Evolutionary conservation across 2,113 vertebrate genomes (phyloP).

Genomic region (Corythaixoides concolor): DNA sequence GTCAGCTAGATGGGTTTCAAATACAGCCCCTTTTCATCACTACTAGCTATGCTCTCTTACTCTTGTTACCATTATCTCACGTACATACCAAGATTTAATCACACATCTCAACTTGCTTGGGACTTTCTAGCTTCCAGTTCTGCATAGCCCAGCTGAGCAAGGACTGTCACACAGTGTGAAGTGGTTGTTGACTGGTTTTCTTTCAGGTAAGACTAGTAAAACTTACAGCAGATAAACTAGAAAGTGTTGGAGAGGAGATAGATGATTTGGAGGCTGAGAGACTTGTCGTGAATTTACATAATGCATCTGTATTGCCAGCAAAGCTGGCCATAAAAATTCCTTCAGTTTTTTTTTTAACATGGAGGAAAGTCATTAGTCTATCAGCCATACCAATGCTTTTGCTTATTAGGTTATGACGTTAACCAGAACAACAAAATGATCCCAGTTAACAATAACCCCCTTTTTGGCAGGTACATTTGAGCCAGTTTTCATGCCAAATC

Average conservation of each 20-base stretch:
- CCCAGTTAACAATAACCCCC: not conserved
- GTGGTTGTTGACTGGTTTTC: fast-evolving
- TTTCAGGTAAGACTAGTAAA: not conserved
- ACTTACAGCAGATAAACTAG: not conserved
- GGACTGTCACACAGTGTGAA: not conserved
- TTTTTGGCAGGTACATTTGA: not conserved
- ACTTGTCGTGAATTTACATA: not conserved
- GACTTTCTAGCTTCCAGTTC: not conserved
- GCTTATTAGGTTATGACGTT: not conserved
- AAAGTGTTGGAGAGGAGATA: not conserved
- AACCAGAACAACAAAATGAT: not conserved
- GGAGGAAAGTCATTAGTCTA: not conserved
- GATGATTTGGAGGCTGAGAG: not conserved
- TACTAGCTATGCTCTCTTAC: not conserved
- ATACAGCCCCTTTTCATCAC: not conserved
- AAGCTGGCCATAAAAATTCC: not conserved
- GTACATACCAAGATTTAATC: not conserved
- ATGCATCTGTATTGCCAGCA: not conserved
- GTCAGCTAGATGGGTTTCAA: not conserved
- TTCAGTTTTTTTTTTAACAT: not conserved
- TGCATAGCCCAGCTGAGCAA: not conserved
- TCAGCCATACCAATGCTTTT: not conserved
- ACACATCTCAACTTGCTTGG: not conserved
- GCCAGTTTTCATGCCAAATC: not conserved
- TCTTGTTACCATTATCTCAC: not conserved